Base-by-base conservation (phyloP, 2,888 invertebrate species). In the Galerucella nymphaeae region DNA sequence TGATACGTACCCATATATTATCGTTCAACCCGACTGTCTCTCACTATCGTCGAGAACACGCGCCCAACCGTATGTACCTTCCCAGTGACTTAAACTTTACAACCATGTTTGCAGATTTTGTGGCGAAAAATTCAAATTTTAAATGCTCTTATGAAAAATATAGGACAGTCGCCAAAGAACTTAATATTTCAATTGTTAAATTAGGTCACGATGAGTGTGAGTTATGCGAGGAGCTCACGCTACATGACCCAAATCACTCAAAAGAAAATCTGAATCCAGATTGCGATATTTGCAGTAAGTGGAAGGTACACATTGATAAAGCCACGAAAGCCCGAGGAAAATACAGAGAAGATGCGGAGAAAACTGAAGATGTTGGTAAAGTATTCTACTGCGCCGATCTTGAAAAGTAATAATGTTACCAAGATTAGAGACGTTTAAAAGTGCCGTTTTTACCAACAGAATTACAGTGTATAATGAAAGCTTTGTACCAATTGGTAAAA, bases 351-450 rank as follows among this genome's bases (percentile, higher is more conserved):
- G 41, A 57, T 58, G 55, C 48, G 14, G 30, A 50, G 59, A 58
- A 68, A 42, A 14, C n/a, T 23, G 30, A 3, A 13, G 59, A 58
- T 18, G 57, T 30, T 13, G 67, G 58, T 45, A 20, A 16, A 11
- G 16, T 68, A 18, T 38, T 57, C 14, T 62, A 53, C 48, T 71
- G 71, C 11, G 72, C 62, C 5, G 74, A 74, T 63, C 48, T 74
- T 16, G 68, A 74, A 58, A 72, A 74, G 77, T 72, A 16, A 79
- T 77, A 11, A 78, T 79, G 80, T 58, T 80, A 11, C 79, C 78
- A 16, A 18, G 78, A 41, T 58, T 73, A 10, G 80, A 80, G 5
- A 75, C 62, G 65, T 78, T 79, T 66, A 77, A 79, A 66, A 57
- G 58, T 18, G 75, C 72, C 14, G 64, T 78, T 48, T 79, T 80